Evolutionary conservation across 2,113 vertebrate species (phyloP), one percentile per base, ranked within the genome.

Genomic region (Columba janthina): DNA sequence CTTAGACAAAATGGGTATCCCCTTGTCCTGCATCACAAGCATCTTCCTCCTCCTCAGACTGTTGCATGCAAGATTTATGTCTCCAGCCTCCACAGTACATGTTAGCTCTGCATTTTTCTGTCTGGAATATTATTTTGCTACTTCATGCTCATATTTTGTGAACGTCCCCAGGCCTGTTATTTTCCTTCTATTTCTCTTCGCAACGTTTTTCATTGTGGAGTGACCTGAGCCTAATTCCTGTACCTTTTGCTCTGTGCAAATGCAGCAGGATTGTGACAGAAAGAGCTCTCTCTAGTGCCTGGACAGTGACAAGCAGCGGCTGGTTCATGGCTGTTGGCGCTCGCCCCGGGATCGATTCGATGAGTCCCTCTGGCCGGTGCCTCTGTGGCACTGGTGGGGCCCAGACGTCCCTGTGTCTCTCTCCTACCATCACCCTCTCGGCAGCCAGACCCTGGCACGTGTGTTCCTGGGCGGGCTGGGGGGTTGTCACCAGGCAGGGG

Each of bases 161-260:
- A 80, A 53, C 75, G 93, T 88, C 64, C 64, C 56, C n/a, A 40
- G 64, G 56, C 31, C 65, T 50, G 17, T 57, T 88, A 46, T 86
- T 93, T 91, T 81, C 78, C 76, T 94, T 90, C 21, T 8, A 36
- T 93, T 90, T 88, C 48, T 90, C 34, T 77, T 88, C 74, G 75
- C 64, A 74, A 60, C 4, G 2, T 60, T 72, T 93, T 83, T 70
- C 28, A 34, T 64, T 88, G 65, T 74, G 79, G 57, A 93, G 64
- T 67, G 64, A 90, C 76, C n/a, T 22, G 46, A 77, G 62, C 51
- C 83, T 80, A 85, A 80, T 90, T 95, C 48, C 21, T 74, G 75
- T 91, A 42, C 69, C 38, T 28, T 86, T 90, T 91, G 64, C 64
- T 91, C 81, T 51, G 29, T n/a, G 32, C n/a, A 18, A 46, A 19